Evolutionary conservation across 2,888 invertebrate species (phyloP), one percentile per base, ranked within the genome.

Genomic region (Fabriciana adippe): DNA sequence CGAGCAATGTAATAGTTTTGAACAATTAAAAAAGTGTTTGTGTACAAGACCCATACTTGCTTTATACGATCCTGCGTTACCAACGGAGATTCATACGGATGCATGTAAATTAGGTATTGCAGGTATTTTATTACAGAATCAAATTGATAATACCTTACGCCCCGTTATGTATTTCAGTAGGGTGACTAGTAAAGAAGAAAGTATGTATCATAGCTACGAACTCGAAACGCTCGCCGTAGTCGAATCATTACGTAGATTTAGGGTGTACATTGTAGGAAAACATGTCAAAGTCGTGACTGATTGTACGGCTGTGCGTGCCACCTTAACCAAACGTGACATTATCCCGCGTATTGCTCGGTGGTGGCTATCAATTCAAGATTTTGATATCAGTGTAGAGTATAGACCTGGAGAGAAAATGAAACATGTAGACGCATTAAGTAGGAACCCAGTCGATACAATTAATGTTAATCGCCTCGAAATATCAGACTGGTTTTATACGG

Each of bases 341-440:
- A 68, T 75, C n/a, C 74, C 80, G 0, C 72, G 78, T 61, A 77
- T 83, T 18, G 80, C 81, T 21, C 21, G 21, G 21, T 21, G 21
- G 21, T 21, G 21, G 21, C 21, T 21, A 3, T 21, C 21, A 3
- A 21, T 21, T 3, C 21, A 21, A 21, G 21, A 21, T 21, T 21
- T 21, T 21, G 21, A 21, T 21, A 21, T 21, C 2, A 21, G 21
- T 21, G 21, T 21, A 21, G 21, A 21, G 21, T 21, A 21, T 21
- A 21, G 21, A 21, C 21, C 21, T 21, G 21, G 21, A 3, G 21
- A 21, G 21, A n/a, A 68, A 0, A 80, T 83, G 78, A 68, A 67
- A 15, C 81, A 83, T 57, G 79, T 81, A 1, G 84, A 83, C 64
- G 81, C 80, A 0, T 53, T 84, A 6, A 84, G 84, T 69, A 66